Conservation (phyloP, 2,113 vertebrate species). For the Rhadina sibilatrix region DNA sequence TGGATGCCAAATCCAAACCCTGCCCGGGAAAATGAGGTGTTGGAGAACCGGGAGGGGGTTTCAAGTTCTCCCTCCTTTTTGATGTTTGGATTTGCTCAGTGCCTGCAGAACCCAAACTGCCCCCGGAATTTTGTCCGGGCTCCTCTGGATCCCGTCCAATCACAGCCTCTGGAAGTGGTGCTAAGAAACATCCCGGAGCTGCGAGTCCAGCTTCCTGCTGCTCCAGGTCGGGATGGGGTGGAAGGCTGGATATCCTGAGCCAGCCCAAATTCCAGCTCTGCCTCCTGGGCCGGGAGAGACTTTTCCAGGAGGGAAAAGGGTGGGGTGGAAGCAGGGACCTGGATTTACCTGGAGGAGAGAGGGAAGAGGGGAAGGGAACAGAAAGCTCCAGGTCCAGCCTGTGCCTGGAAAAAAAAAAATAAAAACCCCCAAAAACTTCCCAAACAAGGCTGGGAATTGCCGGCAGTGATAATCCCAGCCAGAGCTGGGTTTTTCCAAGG, state of each 20-base stretch:
- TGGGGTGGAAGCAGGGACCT: not conserved
- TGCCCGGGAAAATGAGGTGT: conserved; percentile 42
- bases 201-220: not conserved
- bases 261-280: not conserved
- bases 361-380: not conserved
- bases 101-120: not conserved
- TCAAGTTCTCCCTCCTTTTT: not conserved
- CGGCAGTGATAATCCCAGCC: accelerated
- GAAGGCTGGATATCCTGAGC: not conserved
- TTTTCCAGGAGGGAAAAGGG: not conserved
- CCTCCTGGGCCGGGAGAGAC: not conserved
- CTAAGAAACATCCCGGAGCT: not conserved
- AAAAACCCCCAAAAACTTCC: not conserved
- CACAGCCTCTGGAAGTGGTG: not conserved
- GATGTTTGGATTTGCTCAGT: not conserved
- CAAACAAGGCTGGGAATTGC: not conserved
- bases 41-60: not conserved
- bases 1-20: conserved; percentile 25
- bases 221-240: accelerated
- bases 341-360: not conserved
- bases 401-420: not conserved
- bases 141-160: not conserved
- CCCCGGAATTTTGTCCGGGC: not conserved
- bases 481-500: accelerated
- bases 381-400: not conserved